Evolutionary conservation across 2,888 invertebrate genomes (phyloP), one percentile per base, ranked within the genome.

Genomic region (Caenorhabditis sp.): DNA sequence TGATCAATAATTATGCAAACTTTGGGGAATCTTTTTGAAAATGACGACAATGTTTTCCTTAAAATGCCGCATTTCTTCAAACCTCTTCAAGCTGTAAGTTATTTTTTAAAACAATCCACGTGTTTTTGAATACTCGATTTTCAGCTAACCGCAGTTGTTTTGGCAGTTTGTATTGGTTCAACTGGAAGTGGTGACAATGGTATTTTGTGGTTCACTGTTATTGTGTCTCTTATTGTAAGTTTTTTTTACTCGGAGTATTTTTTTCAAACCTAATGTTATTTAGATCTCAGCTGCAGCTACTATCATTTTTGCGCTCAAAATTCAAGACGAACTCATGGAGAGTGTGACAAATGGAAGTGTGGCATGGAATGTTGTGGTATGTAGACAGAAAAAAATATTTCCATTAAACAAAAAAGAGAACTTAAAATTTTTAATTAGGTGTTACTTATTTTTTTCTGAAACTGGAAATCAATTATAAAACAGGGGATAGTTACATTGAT

Each of bases 41-140:
- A 64, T 59, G 67, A 70, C 20, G 74, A 78, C 43, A 81, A 78
- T 61, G 54, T 80, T 26, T 82, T 82, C 56, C 78, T 82, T 38
- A 77, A 80, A 63, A 60, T 81, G 60, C 86, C 86, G 3, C 86
- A 86, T 63, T 73, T 84, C 31, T 86, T 86, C 80, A 86, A 86
- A 64, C 85, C 85, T 0, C 74, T 85, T 12, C 86, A 86, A 68
- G 76, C 84, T 66, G 86, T 86, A 67, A 63, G 76, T 72, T 36
- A 4, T 21, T 23, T 53, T 53, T 36, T 56, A 7, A 26, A 27
- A 58, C 10, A 36, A 5, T 23, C 4, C 4, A 58, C 14, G 31
- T 23, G 5, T 38, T 31, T 27, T n/a, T 5, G 23, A 27, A n/a
- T 66, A 14, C 23, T 26, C 17, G n/a, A 5, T 50, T 77, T 82